Base-by-base conservation (phyloP, 2,113 vertebrate species). In the Leuciscus idus region DNA sequence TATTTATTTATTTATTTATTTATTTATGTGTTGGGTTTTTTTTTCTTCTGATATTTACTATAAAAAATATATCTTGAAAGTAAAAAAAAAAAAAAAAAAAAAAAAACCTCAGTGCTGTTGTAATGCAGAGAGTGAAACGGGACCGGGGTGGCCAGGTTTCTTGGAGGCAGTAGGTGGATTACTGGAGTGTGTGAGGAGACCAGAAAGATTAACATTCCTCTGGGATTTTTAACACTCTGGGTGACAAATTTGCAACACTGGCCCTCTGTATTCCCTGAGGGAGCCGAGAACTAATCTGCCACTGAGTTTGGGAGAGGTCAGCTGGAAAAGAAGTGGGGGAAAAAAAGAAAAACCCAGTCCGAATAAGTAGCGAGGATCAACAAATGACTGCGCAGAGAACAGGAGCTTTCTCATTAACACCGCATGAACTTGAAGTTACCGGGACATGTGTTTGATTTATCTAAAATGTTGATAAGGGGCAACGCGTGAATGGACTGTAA, bases 121-220 rank as follows among this genome's bases (percentile, higher is more conserved):
- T 15, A 28, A 66, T 68, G 26, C 80, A 30, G 79, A 19, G 84
- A 59, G 86, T 75, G 2, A n/a, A 83, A 83, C 85, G 74, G 74
- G 36, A 83, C 84, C 13, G 6, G 62, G 66, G 21, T 46, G 62
- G 61, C 61, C 26, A 46, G 80, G 39, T 82, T 64, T 83, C 30
- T 89, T 12, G 89, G 88, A 92, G 90, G 92, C 84, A 28, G 91
- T 77, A 79, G 85, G 89, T 83, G 77, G 87, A 89, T 91, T 91
- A 90, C 89, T 88, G 86, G 72, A 86, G 83, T 55, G 85, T 80
- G 76, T 85, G 76, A 70, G 80, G 89, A 77, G 85, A 57, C 48
- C 82, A 92, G 77, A 88, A 89, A 95, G 95, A 96, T 96, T 96
- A 96, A 95, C 94, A 96, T 96, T 96, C 96, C 93, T 92, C 87